Evolutionary conservation across 2,888 invertebrate genomes (phyloP).

Genomic region (Caenorhabditis virilis): DNA sequence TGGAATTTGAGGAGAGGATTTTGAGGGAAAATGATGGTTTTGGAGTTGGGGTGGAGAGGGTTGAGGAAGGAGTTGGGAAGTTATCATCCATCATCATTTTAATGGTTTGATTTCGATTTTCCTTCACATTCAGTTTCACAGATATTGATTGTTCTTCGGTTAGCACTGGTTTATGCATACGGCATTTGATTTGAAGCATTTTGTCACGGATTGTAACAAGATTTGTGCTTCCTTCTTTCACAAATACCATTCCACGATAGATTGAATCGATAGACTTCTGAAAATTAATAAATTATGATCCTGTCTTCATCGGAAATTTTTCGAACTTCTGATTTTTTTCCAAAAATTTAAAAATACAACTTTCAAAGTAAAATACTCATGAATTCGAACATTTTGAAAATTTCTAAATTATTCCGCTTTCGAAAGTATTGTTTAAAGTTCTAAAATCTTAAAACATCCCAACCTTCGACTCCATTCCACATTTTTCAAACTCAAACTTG

Average conservation of each 20-base stretch:
- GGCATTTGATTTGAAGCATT: slow-evolving; percentile 51
- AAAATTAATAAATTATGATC: too few relatives aligned
- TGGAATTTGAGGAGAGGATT: slow-evolving; percentile 20
- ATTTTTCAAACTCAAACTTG: slow-evolving; percentile 53
- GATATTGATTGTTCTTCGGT: slow-evolving; percentile 32
- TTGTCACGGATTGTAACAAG: slow-evolving; percentile 61
- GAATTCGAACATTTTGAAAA: too few relatives aligned
- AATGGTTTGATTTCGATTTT: slow-evolving; percentile 26
- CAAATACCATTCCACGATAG: slow-evolving; percentile 36
- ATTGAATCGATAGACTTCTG: slow-evolving; percentile 17
- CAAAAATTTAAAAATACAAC: too few relatives aligned
- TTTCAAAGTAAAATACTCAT: too few relatives aligned
- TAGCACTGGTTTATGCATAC: slow-evolving; percentile 22
- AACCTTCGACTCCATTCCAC: slow-evolving; percentile 51
- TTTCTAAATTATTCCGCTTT: too few relatives aligned
- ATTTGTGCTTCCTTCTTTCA: slow-evolving; percentile 62
- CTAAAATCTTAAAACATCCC: too few relatives aligned
- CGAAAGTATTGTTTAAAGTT: too few relatives aligned
- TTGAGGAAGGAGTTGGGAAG: too few relatives aligned
- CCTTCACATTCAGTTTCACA: slow-evolving; percentile 36
- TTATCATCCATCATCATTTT: too few relatives aligned
- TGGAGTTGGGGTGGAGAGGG: too few relatives aligned
- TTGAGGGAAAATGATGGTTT: slow-evolving; percentile 27
- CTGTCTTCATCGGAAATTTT: too few relatives aligned
- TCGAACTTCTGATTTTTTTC: too few relatives aligned